These are phyloP conservation scores for Protaetia brevitarsis DNA, from an alignment of 1,140 invertebrate genomes.

Conservation along the genomic window DNA sequence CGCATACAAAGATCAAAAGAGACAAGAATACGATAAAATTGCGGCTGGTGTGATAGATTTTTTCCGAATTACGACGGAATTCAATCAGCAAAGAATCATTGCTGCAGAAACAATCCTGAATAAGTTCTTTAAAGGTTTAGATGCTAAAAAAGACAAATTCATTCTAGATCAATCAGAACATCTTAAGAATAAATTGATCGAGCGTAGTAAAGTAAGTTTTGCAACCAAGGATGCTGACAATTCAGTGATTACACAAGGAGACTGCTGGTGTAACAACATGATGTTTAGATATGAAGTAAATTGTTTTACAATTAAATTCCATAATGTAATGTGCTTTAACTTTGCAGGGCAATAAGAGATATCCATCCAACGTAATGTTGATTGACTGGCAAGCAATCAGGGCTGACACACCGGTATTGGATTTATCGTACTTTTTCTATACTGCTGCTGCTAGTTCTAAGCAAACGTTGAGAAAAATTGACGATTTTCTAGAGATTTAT, in stretches of 20 bases:
- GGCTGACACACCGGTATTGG: slow-evolving; percentile 56
- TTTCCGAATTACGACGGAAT: not conserved
- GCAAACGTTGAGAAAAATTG: slow-evolving; percentile 49
- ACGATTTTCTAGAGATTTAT: slow-evolving; percentile 54
- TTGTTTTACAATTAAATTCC: not conserved
- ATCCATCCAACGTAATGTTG: slow-evolving; percentile 48
- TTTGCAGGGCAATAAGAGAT: not conserved
- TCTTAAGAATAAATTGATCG: not conserved
- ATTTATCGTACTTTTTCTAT: slow-evolving; percentile 58
- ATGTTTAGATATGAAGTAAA: slow-evolving; percentile 53
- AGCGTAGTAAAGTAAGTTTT: not conserved
- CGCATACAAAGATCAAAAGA: not conserved
- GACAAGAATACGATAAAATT: not conserved
- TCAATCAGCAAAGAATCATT: not conserved
- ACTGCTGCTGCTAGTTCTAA: slow-evolving; percentile 50
- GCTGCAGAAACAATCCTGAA: not conserved
- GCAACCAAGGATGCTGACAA: slow-evolving; percentile 12
- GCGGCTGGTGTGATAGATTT: not conserved
- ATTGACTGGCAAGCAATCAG: slow-evolving; percentile 58
- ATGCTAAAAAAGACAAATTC: not conserved
- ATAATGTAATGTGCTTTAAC: not conserved
- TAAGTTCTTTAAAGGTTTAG: not conserved
- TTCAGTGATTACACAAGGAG: slow-evolving; percentile 52
- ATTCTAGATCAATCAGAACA: not conserved
- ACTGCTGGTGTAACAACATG: slow-evolving; percentile 58